A percentile compares a stretch with the other conserved stretches of the same genome.
Conservation (phyloP, 2,797 vertebrate species). For the Oreortyx pictus region DNA sequence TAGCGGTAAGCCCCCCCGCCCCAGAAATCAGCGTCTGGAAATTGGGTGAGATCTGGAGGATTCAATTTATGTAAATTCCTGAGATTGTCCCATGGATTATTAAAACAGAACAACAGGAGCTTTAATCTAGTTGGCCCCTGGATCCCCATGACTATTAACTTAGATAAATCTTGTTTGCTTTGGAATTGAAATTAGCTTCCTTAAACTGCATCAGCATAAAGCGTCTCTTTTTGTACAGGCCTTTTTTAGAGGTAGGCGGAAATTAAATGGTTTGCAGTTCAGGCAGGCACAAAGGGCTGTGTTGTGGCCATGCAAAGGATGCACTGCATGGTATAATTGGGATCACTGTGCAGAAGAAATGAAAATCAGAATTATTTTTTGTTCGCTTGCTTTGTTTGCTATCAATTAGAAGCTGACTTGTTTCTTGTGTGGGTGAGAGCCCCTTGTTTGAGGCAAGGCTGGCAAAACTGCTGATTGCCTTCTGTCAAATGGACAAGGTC, state of each 20-base stretch:
- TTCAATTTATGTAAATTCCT: constrained; percentile 46
- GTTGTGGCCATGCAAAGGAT: neutral
- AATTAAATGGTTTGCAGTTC: constrained; percentile 23
- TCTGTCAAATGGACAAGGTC: neutral
- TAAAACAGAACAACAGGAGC: neutral
- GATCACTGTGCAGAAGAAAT: neutral
- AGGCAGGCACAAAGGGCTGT: neutral
- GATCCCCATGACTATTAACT: constrained; percentile 39
- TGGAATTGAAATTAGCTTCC: constrained; percentile 56
- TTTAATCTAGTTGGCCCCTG: constrained; percentile 16
- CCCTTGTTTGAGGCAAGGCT: neutral
- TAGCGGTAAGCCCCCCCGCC: neutral
- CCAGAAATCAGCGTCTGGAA: neutral
- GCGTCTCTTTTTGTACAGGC: constrained; percentile 9
- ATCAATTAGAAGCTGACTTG: constrained; percentile 33
- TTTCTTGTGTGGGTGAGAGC: neutral
- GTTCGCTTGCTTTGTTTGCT: neutral
- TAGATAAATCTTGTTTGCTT: constrained; percentile 48
- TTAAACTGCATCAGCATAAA: constrained; percentile 57
- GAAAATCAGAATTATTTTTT: neutral
- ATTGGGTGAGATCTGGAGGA: neutral
- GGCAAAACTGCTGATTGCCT: neutral
- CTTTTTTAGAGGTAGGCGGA: constrained; percentile 33
- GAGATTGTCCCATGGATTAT: constrained; percentile 32
- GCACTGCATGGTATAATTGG: neutral